Evolutionary conservation across 2,888 invertebrate genomes (phyloP), one percentile per base, ranked within the genome.

Genomic region (Cerastis leucographa): DNA sequence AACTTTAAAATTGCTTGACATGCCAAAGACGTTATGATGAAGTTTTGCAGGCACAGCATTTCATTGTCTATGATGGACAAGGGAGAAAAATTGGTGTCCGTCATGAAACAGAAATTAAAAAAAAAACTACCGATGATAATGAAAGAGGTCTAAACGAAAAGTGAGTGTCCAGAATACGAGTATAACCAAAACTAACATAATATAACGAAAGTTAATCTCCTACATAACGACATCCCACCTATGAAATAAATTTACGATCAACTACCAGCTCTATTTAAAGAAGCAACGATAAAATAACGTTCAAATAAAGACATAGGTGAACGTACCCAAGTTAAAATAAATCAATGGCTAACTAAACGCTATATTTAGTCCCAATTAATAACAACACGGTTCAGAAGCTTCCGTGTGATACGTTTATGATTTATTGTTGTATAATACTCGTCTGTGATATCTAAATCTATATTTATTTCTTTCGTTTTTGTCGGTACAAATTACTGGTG

Each of bases 311-410:
- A 73, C 82, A 74, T 74, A 81, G 85, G 87, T 88, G 81, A 88
- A 86, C 68, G 88, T 73, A 79, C 81, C 69, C 71, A 71, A 71
- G 81, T 85, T 73, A 85, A 88, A 87, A 87, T 86, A 87, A 88
- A 87, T 87, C 87, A 86, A 76, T 83, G 72, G 78, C 61, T 79
- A 85, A 88, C 80, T 83, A 81, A 78, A 86, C 65, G 61, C 77
- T 87, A 83, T 86, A 87, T 88, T 87, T 87, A 88, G 83, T 59
- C 56, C 17, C 75, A 85, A 86, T 88, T 87, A 87, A 87, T 88
- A 78, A 81, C 69, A 74, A 71, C 77, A 56, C 73, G 71, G 71
- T 70, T 49, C 22, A 66, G 71, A 74, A 77, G 87, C 87, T 87
- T 82, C 87, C 81, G 87, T 85, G 67, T 75, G 68, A 74, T 82